Conservation (phyloP, 2,888 invertebrate genomes). For the Strigamia maritima region DNA sequence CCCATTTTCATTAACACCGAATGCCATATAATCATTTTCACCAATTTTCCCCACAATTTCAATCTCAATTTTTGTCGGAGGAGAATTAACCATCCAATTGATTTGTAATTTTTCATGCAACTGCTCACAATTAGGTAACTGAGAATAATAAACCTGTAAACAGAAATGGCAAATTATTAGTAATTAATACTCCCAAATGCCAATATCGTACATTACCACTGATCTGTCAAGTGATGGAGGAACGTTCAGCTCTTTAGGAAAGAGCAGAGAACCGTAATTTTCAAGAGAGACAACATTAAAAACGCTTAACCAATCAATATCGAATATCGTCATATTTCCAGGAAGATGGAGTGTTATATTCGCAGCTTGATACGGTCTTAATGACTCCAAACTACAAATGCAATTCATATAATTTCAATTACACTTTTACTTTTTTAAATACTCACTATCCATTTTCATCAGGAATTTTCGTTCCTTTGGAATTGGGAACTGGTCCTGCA, state of each 20-base stretch:
- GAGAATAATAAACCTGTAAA: not conserved
- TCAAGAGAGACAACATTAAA: slow-evolving; percentile 68
- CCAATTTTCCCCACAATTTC: slow-evolving; percentile 73
- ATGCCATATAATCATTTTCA: slow-evolving; percentile 74
- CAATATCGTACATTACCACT: slow-evolving; percentile 47
- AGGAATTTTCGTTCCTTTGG: slow-evolving; percentile 75
- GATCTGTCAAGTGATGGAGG: slow-evolving; percentile 74
- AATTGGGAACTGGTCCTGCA: slow-evolving; percentile 79
- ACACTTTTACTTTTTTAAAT: not conserved
- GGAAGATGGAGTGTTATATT: slow-evolving; percentile 72
- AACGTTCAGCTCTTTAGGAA: slow-evolving; percentile 77
- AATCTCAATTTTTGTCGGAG: slow-evolving; percentile 67
- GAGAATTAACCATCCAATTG: slow-evolving; percentile 86
- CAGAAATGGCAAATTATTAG: not conserved
- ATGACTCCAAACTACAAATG: slow-evolving; percentile 67
- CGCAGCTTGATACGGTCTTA: slow-evolving; percentile 68
- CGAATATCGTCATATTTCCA: slow-evolving; percentile 75
- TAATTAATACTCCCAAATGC: too few relatives aligned
- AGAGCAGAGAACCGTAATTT: slow-evolving; percentile 69
- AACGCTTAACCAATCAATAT: slow-evolving; percentile 78
- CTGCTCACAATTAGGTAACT: slow-evolving; percentile 77
- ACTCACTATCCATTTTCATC: slow-evolving; percentile 91
- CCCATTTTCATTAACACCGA: slow-evolving; percentile 76
- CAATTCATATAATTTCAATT: not conserved
- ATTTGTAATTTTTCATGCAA: slow-evolving; percentile 78